Evolutionary conservation across 2,113 vertebrate genomes (phyloP), one percentile per base, ranked within the genome.

Genomic region (Athene cunicularia): DNA sequence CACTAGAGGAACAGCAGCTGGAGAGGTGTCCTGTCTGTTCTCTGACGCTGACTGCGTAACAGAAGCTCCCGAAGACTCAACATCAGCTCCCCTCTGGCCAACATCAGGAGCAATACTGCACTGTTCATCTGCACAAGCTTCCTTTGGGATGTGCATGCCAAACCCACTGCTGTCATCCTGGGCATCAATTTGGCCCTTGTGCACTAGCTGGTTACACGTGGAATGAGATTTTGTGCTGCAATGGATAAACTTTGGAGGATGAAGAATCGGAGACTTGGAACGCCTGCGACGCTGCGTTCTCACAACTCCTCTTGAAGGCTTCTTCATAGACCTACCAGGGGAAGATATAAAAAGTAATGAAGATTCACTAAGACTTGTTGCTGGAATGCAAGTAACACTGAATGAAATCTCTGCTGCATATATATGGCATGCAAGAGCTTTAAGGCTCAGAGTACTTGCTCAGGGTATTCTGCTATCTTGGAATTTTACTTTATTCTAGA

Each of bases 251-350:
- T 99, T 99, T 0, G 99, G 99, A 55, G 99, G 99, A 80, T 99
- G 99, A 88, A 99, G 99, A 90, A 99, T 99, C 7, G 99, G 99
- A 82, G 99, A 99, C 97, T 99, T 99, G 68, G 99, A 99, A 74
- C 99, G 98, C 24, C 99, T 98, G 24, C 99, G 98, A 26, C 99
- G 98, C 97, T 99, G 99, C 30, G 98, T 99, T 96, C 99, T 98
- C 72, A 98, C 98, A 13, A 90, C 95, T 90, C 99, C 99, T 98
- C 99, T 97, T 10, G 98, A 98, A 15, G 99, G 98, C 95, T 99
- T 99, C 97, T 99, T 98, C 83, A 98, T 96, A 76, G 98, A 99
- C 74, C 99, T 99, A 55, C n/a, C 90, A 89, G 8, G 27, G 55
- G 85, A 95, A 91, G 73, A 86, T 1, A 91, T 1, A 86, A 60